phyloP scores from a whole-genome alignment of 1,140 invertebrate species.

The Gonatopus flavifemur region DNA sequence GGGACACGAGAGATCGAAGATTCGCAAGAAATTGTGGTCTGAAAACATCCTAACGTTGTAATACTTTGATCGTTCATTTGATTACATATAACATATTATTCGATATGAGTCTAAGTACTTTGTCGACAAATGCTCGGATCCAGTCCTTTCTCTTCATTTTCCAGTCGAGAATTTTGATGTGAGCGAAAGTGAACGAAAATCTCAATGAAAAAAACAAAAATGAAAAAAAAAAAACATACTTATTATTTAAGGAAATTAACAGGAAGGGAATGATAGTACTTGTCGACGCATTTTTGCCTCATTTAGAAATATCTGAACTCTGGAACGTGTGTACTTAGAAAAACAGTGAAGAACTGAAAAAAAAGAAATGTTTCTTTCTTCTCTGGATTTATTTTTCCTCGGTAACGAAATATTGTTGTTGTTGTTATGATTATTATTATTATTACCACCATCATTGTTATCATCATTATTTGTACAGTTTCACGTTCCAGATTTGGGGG shows the following conservation, averaged over 20 bases:
- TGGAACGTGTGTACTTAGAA: too few species aligned
- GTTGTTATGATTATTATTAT: too few species aligned
- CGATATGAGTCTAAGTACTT: conserved; percentile 17
- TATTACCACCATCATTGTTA: too few species aligned
- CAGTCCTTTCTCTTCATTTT: too few species aligned
- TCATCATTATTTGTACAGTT: too few species aligned
- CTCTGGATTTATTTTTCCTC: too few species aligned
- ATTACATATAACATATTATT: conserved; percentile 26
- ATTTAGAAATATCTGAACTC: conserved; percentile 34
- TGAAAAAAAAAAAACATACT: too few species aligned
- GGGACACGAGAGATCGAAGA: conserved; percentile 46
- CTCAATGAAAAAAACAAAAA: conserved; percentile 3
- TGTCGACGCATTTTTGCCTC: conserved; percentile 39
- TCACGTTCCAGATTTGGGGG: conserved; percentile 37
- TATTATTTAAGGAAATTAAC: neutral
- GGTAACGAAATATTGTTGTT: too few species aligned
- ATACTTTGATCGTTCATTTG: conserved; percentile 25
- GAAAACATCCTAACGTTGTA: conserved; percentile 50
- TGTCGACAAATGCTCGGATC: conserved; percentile 14
- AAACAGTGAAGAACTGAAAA: neutral
- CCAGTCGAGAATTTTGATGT: too few species aligned
- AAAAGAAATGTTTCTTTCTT: conserved; percentile 17
- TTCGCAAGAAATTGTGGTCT: conserved; percentile 50
- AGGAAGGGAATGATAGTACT: conserved; percentile 18
- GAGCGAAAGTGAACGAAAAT: conserved; percentile 22